Base-by-base conservation (phyloP, 2,888 invertebrate genomes). In the Amiota minor region DNA sequence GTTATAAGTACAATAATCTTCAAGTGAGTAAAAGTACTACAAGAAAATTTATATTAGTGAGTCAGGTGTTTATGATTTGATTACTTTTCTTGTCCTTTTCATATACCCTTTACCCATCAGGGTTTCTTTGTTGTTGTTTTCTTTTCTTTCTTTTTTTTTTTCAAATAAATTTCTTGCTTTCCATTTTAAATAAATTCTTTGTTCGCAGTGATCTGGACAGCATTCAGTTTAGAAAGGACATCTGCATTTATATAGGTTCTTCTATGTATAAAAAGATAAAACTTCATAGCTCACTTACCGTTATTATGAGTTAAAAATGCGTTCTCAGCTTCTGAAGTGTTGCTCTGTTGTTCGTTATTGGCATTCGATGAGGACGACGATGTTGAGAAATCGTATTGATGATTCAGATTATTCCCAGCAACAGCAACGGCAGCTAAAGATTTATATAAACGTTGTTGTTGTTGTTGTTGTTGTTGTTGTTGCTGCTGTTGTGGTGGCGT, bases 301-400 rank as follows among this genome's bases (percentile, higher is more conserved):
- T 87, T 87, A 95, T 88, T 95, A 86, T 85, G 88, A 86, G 83
- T 83, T 80, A 88, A 76, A 94, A 91, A 95, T 93, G 89, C 95
- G 93, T 83, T 95, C 91, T 85, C 94, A 92, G 79, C 92, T 92
- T 86, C 89, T 84, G 83, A 90, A 89, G 91, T 89, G 86, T 88
- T 89, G 89, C 83, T 89, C 72, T 79, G 90, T 74, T 90, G 89
- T 73, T 84, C 86, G 69, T 80, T 85, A 65, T 84, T 86, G 73
- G 78, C 84, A 71, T 81, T 86, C 74, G 84, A 83, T 53, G 86
- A 83, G 47, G 83, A 80, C 35, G 86, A 86, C 70, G 88, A 80
- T 78, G 85, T 83, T 74, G 87, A 87, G 78, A 88, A 89, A 72
- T 89, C 88, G 78, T 88, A 89, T 61, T 87, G 89, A 75, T 84